A percentile compares a stretch with the other conserved stretches of the same genome.
These are phyloP conservation scores for Morpho deidamia DNA, from an alignment of 2,888 invertebrate genomes.

Conservation along the genomic window DNA sequence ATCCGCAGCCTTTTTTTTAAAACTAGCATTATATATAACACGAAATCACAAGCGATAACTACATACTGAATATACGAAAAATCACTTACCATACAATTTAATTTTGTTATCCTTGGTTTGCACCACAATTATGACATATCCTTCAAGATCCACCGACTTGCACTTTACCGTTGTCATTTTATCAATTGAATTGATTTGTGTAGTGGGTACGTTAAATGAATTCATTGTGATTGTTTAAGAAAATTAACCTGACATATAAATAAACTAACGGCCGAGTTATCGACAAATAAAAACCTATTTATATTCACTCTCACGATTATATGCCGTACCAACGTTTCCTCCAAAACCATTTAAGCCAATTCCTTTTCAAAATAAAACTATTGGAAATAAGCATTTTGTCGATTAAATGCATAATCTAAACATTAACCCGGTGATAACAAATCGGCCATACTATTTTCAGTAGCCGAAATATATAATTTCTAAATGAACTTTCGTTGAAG, in stretches of 20 bases:
- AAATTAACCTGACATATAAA: slow-evolving; percentile 31
- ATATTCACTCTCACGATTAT: slow-evolving; percentile 12
- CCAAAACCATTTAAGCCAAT: slow-evolving; percentile 71
- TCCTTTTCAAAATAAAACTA: slow-evolving; percentile 47
- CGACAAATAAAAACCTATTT: background rate
- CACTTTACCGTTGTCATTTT: slow-evolving; percentile 74
- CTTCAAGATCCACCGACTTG: slow-evolving; percentile 91
- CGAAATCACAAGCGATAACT: too few species aligned
- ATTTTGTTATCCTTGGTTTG: slow-evolving; percentile 96
- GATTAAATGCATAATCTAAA: slow-evolving; percentile 44
- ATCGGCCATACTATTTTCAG: slow-evolving; percentile 50
- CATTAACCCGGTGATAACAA: slow-evolving; percentile 54
- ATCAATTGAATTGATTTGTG: slow-evolving; percentile 68
- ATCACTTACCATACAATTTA: slow-evolving; percentile 89
- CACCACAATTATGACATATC: slow-evolving; percentile 96
- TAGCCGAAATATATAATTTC: background rate
- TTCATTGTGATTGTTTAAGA: slow-evolving; percentile 50
- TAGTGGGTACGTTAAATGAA: slow-evolving; percentile 69
- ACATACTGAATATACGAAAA: background rate
- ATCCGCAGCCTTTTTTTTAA: too few species aligned
- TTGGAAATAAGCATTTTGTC: slow-evolving; percentile 51
- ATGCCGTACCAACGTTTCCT: slow-evolving; percentile 58
- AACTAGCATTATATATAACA: too few species aligned
- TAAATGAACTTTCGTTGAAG: background rate
- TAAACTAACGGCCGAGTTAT: slow-evolving; percentile 3